Evolutionary conservation across 2,888 invertebrate species (phyloP), one percentile per base, ranked within the genome.

Genomic region (Amblyteles armatorius): DNA sequence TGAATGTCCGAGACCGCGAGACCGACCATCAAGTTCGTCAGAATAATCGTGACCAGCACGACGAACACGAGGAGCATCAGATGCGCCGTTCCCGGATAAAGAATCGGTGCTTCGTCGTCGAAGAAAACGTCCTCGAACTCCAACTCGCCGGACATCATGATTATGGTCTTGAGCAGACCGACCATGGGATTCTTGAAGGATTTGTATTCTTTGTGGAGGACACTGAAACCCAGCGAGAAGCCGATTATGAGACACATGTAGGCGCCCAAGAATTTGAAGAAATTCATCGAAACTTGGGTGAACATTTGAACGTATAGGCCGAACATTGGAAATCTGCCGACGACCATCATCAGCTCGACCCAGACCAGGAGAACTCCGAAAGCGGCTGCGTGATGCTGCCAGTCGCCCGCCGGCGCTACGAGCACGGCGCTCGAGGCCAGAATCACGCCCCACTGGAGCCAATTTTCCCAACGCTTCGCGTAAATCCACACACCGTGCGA

Each of bases 281-380:
- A 98, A 91, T 98, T 98, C 0, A 97, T 95, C 0, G 97, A 96
- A 79, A 98, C 97, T 95, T 94, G 89, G 1, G 97, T 97, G 92
- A 98, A 97, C 97, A 98, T 98, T 94, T 98, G 97, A 29, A 98
- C 96, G 91, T 98, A 98, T 2, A 98, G 94, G 0, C 98, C 98
- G 89, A 98, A 98, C 88, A 97, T 97, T 50, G 98, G 98, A 93
- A 98, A 98, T 79, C 98, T 94, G 29, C 97, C 98, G 19, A 98
- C 96, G 36, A 98, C 96, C 96, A 97, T 96, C 97, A 98, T 97
- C 19, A 97, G 94, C 91, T 98, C 97, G 7, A 97, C 93, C 98
- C 98, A 98, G 55, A 97, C 96, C 74, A 97, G 94, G 85, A 98
- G 96, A 90, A 98, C 96, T 0, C 97, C 97, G 19, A 97, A 94